phyloP scores from a whole-genome alignment of 2,113 vertebrate genomes.

The Xiphias gladius region DNA sequence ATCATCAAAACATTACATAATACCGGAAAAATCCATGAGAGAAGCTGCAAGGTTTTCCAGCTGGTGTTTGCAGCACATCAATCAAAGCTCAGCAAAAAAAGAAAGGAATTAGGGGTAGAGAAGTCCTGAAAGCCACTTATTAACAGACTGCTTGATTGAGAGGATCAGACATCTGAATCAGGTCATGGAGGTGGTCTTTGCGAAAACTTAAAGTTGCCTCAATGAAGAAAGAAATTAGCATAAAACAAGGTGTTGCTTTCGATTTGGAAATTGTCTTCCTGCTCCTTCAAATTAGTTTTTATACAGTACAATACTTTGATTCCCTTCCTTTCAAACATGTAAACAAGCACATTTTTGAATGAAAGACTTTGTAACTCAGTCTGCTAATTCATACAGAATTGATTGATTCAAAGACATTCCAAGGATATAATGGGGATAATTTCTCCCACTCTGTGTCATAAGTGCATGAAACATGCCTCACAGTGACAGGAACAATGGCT shows the following conservation, averaged over 20 bases:
- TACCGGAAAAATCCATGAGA: slow-evolving; percentile 60
- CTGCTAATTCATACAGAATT: slow-evolving; percentile 46
- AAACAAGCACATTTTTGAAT: slow-evolving; percentile 2
- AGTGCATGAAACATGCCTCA: slow-evolving; percentile 82
- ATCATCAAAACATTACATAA: slow-evolving; percentile 73
- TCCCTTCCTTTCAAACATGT: not conserved
- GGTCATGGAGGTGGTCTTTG: slow-evolving; percentile 56
- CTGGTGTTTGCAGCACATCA: slow-evolving; percentile 64
- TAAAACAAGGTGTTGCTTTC: slow-evolving; percentile 12
- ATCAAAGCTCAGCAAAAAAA: slow-evolving; percentile 63
- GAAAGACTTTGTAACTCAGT: slow-evolving; percentile 12
- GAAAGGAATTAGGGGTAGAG: slow-evolving; percentile 33
- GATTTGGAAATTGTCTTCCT: not conserved
- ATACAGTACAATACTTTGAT: not conserved
- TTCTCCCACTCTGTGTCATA: slow-evolving; percentile 83
- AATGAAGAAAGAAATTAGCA: slow-evolving; percentile 9
- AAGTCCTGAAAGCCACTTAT: slow-evolving; percentile 64
- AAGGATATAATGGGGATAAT: slow-evolving; percentile 76
- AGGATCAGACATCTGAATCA: slow-evolving; percentile 60
- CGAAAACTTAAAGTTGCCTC: slow-evolving; percentile 5
- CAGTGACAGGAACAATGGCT: slow-evolving; percentile 81
- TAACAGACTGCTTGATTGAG: slow-evolving; percentile 51
- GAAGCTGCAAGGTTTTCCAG: slow-evolving; percentile 49
- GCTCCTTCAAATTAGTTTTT: not conserved
- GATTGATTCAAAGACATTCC: slow-evolving; percentile 83